Evolutionary conservation across 2,113 vertebrate species (phyloP).

Genomic region (Bostrychus sinensis): DNA sequence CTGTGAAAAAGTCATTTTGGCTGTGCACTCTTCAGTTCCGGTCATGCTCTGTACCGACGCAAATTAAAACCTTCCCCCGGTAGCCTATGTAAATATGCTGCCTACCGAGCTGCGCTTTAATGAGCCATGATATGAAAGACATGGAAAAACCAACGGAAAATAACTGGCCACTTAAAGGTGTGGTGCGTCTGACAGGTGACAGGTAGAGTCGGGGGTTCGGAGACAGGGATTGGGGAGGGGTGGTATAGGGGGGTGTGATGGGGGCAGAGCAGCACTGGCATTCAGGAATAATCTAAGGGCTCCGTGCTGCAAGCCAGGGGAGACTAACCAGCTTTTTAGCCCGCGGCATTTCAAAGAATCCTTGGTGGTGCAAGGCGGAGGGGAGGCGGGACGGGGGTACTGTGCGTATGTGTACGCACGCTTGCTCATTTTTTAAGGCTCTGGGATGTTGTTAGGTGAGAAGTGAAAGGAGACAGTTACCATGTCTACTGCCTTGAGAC

Average conservation of each 20-base stretch:
- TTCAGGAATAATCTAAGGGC: slow-evolving; percentile 73
- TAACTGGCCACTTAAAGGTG: slow-evolving; percentile 80
- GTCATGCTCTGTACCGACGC: slow-evolving; percentile 82
- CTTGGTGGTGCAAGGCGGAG: slow-evolving; percentile 46
- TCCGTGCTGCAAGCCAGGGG: slow-evolving; percentile 66
- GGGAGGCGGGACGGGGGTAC: slow-evolving; percentile 45
- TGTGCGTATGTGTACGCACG: slow-evolving; percentile 25
- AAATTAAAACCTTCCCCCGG: slow-evolving; percentile 81
- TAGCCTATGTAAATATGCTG: slow-evolving; percentile 82
- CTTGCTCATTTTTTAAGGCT: slow-evolving; percentile 61
- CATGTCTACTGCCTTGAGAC: slow-evolving; percentile 63
- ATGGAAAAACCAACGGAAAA: slow-evolving; percentile 78
- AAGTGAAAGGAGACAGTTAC: slow-evolving; percentile 64
- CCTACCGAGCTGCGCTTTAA: slow-evolving; percentile 82
- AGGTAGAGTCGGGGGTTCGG: slow-evolving; percentile 66
- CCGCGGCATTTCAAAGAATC: slow-evolving; percentile 73
- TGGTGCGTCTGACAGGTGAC: slow-evolving; percentile 80
- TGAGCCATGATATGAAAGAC: slow-evolving; percentile 86
- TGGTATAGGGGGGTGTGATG: slow-evolving; percentile 27
- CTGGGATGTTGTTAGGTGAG: slow-evolving; percentile 60
- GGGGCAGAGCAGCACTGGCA: slow-evolving; percentile 59
- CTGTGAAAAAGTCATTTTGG: slow-evolving; percentile 82
- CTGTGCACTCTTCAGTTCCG: slow-evolving; percentile 81
- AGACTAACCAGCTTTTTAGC: slow-evolving; percentile 76
- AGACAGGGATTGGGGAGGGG: slow-evolving; percentile 41